Percentiles rank a stretch among this genome's conserved stretches.
phyloP scores from a whole-genome alignment of 1,140 invertebrate genomes.

The Nymphalis io region DNA sequence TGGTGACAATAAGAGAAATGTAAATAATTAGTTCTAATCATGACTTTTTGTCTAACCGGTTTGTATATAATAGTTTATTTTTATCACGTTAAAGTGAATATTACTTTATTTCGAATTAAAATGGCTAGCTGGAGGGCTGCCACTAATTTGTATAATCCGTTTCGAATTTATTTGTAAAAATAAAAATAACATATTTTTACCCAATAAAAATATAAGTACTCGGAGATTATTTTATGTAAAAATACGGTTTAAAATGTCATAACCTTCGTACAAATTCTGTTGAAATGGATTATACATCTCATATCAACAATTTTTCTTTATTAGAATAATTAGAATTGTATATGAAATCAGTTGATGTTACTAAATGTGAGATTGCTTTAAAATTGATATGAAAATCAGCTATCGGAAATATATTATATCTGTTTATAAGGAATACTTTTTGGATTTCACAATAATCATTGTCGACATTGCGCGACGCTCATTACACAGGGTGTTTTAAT shows the following conservation, averaged over 20 bases:
- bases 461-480: conserved; percentile 42
- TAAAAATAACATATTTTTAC: conserved; percentile 2
- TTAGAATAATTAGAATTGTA: conserved; percentile 49
- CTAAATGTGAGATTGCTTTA: conserved; percentile 38
- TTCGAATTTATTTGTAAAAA: conserved; percentile 11
- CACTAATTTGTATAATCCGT: conserved; percentile 1
- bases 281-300: conserved; percentile 38
- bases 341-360: conserved; percentile 45
- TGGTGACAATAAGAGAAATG: conserved; percentile 79
- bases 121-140: conserved; percentile 29
- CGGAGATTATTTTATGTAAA: too few relatives aligned
- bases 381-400: conserved; percentile 17
- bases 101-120: conserved; percentile 37
- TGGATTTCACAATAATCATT: conserved; percentile 28
- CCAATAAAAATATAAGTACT: background rate
- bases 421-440: conserved; percentile 20
- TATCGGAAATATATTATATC: conserved; percentile 5
- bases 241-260: too few relatives aligned
- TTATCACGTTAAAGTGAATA: conserved; percentile 43
- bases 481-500: conserved; percentile 77
- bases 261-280: conserved; percentile 7
- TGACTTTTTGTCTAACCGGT: conserved; percentile 44
- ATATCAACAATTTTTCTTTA: conserved; percentile 64
- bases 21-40: conserved; percentile 76
- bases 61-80: conserved; percentile 54